Percentiles rank a stretch among this genome's conserved stretches.
Evolutionary conservation across 2,888 invertebrate species (phyloP).

Genomic region (Ichneumoninae sp.): DNA sequence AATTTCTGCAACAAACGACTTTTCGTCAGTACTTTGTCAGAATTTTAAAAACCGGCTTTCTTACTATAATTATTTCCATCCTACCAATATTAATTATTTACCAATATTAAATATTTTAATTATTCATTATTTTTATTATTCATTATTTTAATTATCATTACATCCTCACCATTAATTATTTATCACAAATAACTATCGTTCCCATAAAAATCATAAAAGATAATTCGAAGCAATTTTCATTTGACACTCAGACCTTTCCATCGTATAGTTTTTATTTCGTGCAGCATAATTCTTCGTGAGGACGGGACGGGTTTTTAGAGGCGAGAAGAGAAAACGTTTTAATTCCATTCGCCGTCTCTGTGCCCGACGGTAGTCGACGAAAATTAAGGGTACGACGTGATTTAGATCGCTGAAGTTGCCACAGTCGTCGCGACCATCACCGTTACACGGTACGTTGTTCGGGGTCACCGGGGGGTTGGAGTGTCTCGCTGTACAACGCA

Average conservation of each 20-base stretch:
- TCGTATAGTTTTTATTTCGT: neutral
- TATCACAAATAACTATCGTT: no score
- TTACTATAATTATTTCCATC: no score
- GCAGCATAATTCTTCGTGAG: neutral
- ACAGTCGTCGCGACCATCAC: constrained; percentile 29
- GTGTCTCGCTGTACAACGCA: constrained; percentile 15
- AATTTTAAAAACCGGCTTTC: no score
- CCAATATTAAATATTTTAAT: no score
- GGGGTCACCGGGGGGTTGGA: constrained; percentile 37
- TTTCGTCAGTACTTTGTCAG: no score
- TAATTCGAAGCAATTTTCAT: neutral
- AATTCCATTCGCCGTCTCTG: constrained; percentile 50
- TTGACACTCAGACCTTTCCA: neutral
- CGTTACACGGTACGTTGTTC: constrained; percentile 58
- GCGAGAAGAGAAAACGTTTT: constrained; percentile 39
- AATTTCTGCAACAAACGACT: no score
- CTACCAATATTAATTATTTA: no score
- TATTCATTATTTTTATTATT: no score
- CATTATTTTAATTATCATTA: no score
- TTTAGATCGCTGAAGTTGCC: constrained; percentile 61
- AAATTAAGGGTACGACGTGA: constrained; percentile 62
- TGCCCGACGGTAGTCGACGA: constrained; percentile 22
- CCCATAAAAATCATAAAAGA: neutral
- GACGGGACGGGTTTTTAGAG: neutral
- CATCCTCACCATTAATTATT: no score